These are phyloP conservation scores for Catamblyrhynchus diadema DNA, from an alignment of 2,797 vertebrate genomes.

Conservation along the genomic window DNA sequence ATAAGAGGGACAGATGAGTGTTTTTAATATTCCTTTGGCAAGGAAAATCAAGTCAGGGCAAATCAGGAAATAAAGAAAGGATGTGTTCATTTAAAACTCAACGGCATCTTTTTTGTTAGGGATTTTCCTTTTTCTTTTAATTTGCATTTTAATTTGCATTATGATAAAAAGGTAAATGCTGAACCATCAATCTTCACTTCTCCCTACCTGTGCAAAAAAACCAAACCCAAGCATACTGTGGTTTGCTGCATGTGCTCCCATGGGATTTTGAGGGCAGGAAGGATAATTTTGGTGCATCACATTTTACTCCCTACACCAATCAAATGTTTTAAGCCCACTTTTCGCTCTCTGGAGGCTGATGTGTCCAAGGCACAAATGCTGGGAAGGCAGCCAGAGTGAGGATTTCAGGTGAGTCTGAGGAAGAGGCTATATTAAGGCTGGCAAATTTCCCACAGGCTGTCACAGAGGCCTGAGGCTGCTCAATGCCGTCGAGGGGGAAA, in stretches of 20 bases:
- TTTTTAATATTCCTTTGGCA: neutral
- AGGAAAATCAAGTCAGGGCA: neutral
- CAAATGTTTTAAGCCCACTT: neutral
- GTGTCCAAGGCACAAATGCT: neutral
- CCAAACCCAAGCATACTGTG: neutral
- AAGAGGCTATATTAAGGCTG: neutral
- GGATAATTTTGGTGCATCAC: neutral
- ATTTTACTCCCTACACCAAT: neutral
- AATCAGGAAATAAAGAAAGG: neutral
- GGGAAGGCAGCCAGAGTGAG: neutral
- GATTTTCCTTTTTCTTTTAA: neutral
- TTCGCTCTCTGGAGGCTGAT: neutral
- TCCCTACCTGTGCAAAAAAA: neutral
- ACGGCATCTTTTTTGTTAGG: neutral
- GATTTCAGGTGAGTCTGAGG: neutral
- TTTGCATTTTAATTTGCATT: neutral
- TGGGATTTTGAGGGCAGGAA: neutral
- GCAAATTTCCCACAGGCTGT: neutral
- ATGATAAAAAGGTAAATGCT: neutral
- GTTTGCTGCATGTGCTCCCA: neutral
- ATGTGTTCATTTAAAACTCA: neutral
- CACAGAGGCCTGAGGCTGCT: neutral
- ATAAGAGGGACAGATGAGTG: neutral
- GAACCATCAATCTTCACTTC: neutral
- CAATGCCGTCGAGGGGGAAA: rapidly evolving